A percentile compares a stretch with the other conserved stretches of the same genome.
Evolutionary conservation across 2,888 invertebrate species (phyloP).

Genomic region (Orthosia incerta): DNA sequence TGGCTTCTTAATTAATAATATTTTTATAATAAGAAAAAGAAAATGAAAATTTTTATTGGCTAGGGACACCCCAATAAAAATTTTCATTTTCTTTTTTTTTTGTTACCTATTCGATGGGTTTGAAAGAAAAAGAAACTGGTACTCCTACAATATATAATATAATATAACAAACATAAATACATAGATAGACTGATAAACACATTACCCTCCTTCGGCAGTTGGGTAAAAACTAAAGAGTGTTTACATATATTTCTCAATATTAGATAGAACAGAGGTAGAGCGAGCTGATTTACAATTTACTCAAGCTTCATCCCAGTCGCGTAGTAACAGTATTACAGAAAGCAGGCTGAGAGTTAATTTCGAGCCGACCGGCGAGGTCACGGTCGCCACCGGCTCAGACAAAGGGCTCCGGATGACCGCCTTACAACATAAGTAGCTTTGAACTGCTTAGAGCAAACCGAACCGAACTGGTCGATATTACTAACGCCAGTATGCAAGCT

Average conservation of each 20-base stretch:
- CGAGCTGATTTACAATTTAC: slow-evolving; percentile 42
- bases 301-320: slow-evolving; percentile 47
- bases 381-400: slow-evolving; percentile 65
- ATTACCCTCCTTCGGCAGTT: too few relatives aligned
- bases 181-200: too few relatives aligned
- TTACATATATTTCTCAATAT: slow-evolving; percentile 15
- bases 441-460: slow-evolving; percentile 39
- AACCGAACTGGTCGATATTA: slow-evolving; percentile 30
- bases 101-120: too few relatives aligned
- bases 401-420: slow-evolving; percentile 57
- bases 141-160: too few relatives aligned
- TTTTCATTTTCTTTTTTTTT: too few relatives aligned
- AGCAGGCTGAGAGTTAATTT: slow-evolving; percentile 67
- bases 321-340: slow-evolving; percentile 56
- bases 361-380: slow-evolving; percentile 66
- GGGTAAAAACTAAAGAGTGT: slow-evolving; percentile 3
- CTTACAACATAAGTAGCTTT: slow-evolving; percentile 43
- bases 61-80: too few relatives aligned
- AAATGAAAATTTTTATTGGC: too few relatives aligned
- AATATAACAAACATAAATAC: too few relatives aligned
- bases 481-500: background rate
- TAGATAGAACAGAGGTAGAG: slow-evolving; percentile 4
- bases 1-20: too few relatives aligned
- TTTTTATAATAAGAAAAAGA: too few relatives aligned
- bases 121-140: too few relatives aligned